phyloP scores from a whole-genome alignment of 1,140 invertebrate species.

The Armadillidium nasatum region DNA sequence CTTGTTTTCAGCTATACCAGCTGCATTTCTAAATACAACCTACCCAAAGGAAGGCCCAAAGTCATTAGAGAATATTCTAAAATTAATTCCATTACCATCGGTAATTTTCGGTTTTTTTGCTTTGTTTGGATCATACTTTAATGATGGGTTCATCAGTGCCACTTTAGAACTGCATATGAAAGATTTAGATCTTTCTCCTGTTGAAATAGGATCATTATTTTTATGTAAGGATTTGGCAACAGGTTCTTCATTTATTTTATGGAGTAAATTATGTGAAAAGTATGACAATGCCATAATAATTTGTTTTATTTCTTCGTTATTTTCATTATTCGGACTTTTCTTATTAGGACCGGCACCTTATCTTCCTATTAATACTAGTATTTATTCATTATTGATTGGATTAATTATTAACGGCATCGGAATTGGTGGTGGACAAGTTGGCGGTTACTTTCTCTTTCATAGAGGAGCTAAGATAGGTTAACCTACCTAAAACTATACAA shows the following conservation, averaged over 20 bases:
- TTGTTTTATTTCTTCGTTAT: constrained; percentile 62
- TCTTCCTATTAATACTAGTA: constrained; percentile 27
- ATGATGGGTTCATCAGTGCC: constrained; percentile 74
- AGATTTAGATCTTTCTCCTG: constrained; percentile 65
- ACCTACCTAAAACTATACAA: constrained; percentile 71
- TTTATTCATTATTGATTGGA: constrained; percentile 57
- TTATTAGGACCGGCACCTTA: constrained; percentile 61
- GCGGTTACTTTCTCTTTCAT: constrained; percentile 74
- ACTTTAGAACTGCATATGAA: constrained; percentile 75
- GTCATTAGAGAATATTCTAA: constrained; percentile 59
- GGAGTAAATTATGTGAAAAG: constrained; percentile 74
- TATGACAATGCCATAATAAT: constrained; percentile 61
- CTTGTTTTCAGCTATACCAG: constrained; percentile 37
- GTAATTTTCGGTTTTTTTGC: constrained; percentile 59
- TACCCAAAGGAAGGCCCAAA: no score
- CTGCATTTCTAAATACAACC: constrained; percentile 45
- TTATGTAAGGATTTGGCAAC: constrained; percentile 81
- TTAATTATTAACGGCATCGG: constrained; percentile 73
- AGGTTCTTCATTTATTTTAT: constrained; percentile 69
- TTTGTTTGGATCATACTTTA: constrained; percentile 69
- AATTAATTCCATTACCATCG: constrained; percentile 45
- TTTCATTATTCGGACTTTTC: constrained; percentile 62
- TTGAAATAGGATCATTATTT: constrained; percentile 76
- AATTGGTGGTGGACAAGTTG: constrained; percentile 71
- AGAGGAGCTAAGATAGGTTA: constrained; percentile 63